Evolutionary conservation across 1,140 invertebrate genomes (phyloP), one percentile per base, ranked within the genome.

Genomic region (Scaptodrosophila lebanonensis): DNA sequence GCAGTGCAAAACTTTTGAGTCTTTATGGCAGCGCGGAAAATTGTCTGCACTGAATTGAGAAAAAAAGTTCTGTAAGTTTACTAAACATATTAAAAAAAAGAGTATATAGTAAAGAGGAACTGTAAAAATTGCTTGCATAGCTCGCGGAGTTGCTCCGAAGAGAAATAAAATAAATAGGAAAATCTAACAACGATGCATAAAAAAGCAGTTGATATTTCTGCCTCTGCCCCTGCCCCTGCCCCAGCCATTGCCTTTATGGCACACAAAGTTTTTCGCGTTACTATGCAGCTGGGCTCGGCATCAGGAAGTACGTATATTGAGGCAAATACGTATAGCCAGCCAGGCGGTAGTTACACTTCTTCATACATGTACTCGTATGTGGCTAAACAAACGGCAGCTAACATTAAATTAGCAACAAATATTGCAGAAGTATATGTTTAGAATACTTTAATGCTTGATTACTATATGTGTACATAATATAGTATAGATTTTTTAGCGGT

Each of bases 11-110:
- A 63, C 54, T 63, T 58, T 72, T 60, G 72, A 77, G 67, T 77
- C 69, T 79, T 79, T 79, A 79, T 77, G 73, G 73, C 73, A 73
- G 64, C 64, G 73, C 68, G 64, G 73, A 77, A 77, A 77, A 82
- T 79, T 79, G 75, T 68, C 65, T 63, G 33, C 38, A 33, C 27
- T 35, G 36, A 15, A 60, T 39, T 52, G 48, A 32, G 35, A 53
- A 60, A 60, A 68, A 68, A 66, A 69, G 65, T 66, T 66, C 52
- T 52, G 51, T 64, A 82, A 79, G 73, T 79, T 82, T 73, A 66
- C 69, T 56, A 77, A 79, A 73, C 75, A 79, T 73, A 82, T 79
- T 79, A 73, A 82, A 82, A 75, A 73, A 76, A 53, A 51, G 66
- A 60, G 52, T 56, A 56, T 13, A 9, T 18, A 61, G 33, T 60